Percentiles rank a stretch among this genome's conserved stretches.
Evolutionary conservation across 1,140 invertebrate genomes (phyloP).

Genomic region (Pogonomyrmex barbatus): DNA sequence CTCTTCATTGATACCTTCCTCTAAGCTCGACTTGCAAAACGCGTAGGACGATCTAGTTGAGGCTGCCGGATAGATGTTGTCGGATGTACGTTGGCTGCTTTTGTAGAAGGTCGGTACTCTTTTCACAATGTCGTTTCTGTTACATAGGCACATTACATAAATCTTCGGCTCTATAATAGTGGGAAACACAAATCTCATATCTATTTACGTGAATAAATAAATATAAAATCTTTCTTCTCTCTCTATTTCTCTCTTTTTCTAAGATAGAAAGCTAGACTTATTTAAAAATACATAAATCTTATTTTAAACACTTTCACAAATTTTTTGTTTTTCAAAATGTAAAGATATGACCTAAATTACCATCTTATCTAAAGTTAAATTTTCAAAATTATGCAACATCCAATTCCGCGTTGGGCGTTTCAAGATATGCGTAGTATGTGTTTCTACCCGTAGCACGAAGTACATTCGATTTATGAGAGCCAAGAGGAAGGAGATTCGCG

Average conservation of each 20-base stretch:
- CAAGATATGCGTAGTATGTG: constrained; percentile 11
- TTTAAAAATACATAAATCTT: not conserved
- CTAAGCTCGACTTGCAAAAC: constrained; percentile 11
- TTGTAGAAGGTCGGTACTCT: constrained; percentile 2
- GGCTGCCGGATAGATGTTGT: constrained; percentile 39
- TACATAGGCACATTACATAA: not conserved
- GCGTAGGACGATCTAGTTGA: constrained; percentile 63
- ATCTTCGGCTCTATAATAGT: not conserved
- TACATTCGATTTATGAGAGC: constrained; percentile 35
- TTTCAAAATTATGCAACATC: not conserved
- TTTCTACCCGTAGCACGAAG: constrained; percentile 33
- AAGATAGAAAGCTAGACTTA: not conserved
- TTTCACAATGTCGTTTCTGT: not conserved
- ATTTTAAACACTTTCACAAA: not conserved
- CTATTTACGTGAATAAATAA: not conserved
- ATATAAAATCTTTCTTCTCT: not conserved
- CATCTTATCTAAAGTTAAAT: not conserved
- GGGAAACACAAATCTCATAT: not conserved
- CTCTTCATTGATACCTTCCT: constrained; percentile 68
- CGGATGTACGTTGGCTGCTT: constrained; percentile 30
- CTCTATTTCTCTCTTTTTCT: not conserved
- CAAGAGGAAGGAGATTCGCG: constrained; percentile 47
- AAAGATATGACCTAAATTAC: not conserved
- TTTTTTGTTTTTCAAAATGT: not conserved
- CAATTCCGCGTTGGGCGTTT: not conserved